A percentile compares a stretch with the other conserved stretches of the same genome.
phyloP scores from a whole-genome alignment of 2,888 invertebrate species.

The Eurois occulta region DNA sequence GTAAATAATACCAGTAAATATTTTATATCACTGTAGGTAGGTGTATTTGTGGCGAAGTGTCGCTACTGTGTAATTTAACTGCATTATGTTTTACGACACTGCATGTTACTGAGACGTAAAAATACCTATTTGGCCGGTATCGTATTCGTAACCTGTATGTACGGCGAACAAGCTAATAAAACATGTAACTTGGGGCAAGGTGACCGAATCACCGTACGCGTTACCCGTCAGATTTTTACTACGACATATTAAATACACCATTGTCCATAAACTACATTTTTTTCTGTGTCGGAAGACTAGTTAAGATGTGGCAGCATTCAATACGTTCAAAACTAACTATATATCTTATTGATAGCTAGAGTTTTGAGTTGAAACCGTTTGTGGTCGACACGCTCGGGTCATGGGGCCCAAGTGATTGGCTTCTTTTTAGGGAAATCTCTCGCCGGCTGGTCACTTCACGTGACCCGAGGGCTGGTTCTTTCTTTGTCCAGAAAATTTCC shows the following conservation, averaged over 20 bases:
- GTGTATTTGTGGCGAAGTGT: constrained; percentile 39
- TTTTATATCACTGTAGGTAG: constrained; percentile 7
- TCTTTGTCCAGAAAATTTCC: too few relatives aligned
- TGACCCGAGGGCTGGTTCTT: too few relatives aligned
- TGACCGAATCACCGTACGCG: constrained; percentile 53
- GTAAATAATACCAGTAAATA: constrained; percentile 10
- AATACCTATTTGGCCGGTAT: constrained; percentile 42
- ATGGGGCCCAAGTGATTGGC: background rate
- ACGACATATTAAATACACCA: constrained; percentile 10
- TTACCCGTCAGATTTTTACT: constrained; percentile 50
- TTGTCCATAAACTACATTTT: background rate
- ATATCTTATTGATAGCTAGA: background rate
- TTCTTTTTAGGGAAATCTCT: background rate
- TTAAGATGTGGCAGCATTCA: background rate
- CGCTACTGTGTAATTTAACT: constrained; percentile 47
- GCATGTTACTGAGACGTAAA: constrained; percentile 56
- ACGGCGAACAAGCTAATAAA: constrained; percentile 63
- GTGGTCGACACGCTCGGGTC: too few relatives aligned
- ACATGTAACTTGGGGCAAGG: constrained; percentile 50
- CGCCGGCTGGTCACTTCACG: too few relatives aligned
- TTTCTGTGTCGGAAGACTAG: background rate
- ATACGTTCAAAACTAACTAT: background rate
- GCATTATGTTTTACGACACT: constrained; percentile 63
- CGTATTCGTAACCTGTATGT: constrained; percentile 60
- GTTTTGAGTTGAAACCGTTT: too few relatives aligned